A percentile compares a stretch with the other conserved stretches of the same genome.
Conservation (phyloP, 2,797 vertebrate genomes). For the Alfaro cultratus region DNA sequence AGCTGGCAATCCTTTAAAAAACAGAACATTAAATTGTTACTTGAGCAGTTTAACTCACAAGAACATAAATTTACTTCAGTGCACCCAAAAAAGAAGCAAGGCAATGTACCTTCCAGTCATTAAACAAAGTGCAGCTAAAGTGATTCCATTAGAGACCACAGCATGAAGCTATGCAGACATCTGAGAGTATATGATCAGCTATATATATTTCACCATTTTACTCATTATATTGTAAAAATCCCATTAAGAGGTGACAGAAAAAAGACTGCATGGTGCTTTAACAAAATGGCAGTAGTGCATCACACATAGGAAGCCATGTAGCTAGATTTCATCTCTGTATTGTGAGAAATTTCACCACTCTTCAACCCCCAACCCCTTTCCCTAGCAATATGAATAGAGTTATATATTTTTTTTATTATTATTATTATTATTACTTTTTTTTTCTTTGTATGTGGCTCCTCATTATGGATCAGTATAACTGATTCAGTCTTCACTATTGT, state of each 20-base stretch:
- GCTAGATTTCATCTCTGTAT: slow-evolving; percentile 44
- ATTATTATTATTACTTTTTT: too few relatives aligned
- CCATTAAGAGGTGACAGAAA: slow-evolving; percentile 32
- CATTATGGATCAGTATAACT: slow-evolving; percentile 69
- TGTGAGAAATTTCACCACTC: slow-evolving; percentile 24
- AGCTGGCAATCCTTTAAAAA: slow-evolving; percentile 91
- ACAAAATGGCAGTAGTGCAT: slow-evolving; percentile 63
- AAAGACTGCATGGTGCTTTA: slow-evolving; percentile 33
- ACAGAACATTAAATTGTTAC: slow-evolving; percentile 67
- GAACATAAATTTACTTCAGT: slow-evolving; percentile 25
- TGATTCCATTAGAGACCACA: slow-evolving; percentile 43
- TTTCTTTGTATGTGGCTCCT: slow-evolving; percentile 54
- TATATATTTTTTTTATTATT: too few relatives aligned
- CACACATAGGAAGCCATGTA: slow-evolving; percentile 22
- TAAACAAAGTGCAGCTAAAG: slow-evolving; percentile 55
- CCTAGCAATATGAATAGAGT: slow-evolving; percentile 27
- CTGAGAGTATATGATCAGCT: slow-evolving; percentile 27
- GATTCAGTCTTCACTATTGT: slow-evolving; percentile 62
- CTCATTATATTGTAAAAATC: slow-evolving; percentile 28
- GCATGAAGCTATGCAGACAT: slow-evolving; percentile 35
- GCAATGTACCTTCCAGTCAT: slow-evolving; percentile 42
- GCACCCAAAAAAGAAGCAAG: slow-evolving; percentile 25
- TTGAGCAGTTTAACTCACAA: slow-evolving; percentile 28
- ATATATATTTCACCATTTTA: slow-evolving; percentile 52
- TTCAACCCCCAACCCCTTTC: slow-evolving; percentile 35